Conservation (phyloP, 2,113 vertebrate genomes). For the Marmota monax region DNA sequence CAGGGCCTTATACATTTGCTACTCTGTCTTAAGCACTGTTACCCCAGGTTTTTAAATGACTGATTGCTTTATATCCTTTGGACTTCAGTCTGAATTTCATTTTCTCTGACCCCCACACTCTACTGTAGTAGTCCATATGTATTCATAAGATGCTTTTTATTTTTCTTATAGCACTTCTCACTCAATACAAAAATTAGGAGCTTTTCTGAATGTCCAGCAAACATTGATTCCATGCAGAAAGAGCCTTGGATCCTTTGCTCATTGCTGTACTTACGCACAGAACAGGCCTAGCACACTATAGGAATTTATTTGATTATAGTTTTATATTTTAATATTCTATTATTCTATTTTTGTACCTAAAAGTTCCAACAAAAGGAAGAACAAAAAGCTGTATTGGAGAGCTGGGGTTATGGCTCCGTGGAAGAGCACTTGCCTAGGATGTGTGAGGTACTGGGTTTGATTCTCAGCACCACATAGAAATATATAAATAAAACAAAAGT, state of each 20-base stretch:
- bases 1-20: neutral
- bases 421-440: too few relatives aligned
- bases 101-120: neutral
- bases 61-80: neutral
- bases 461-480: too few relatives aligned
- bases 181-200: neutral
- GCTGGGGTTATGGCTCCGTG: too few relatives aligned
- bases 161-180: neutral
- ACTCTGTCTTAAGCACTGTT: neutral
- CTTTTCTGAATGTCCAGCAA: neutral
- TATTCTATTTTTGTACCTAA: neutral
- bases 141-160: neutral
- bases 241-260: neutral
- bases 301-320: neutral
- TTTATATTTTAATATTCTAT: neutral
- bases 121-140: neutral
- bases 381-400: neutral
- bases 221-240: neutral
- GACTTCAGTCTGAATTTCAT: neutral
- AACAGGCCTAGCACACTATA: neutral
- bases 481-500: too few relatives aligned
- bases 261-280: accelerated
- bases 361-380: conserved; percentile 26
- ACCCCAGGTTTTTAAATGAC: neutral
- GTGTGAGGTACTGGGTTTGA: too few relatives aligned